Base-by-base conservation (phyloP, 2,888 invertebrate species). In the Terebella lapidaria region DNA sequence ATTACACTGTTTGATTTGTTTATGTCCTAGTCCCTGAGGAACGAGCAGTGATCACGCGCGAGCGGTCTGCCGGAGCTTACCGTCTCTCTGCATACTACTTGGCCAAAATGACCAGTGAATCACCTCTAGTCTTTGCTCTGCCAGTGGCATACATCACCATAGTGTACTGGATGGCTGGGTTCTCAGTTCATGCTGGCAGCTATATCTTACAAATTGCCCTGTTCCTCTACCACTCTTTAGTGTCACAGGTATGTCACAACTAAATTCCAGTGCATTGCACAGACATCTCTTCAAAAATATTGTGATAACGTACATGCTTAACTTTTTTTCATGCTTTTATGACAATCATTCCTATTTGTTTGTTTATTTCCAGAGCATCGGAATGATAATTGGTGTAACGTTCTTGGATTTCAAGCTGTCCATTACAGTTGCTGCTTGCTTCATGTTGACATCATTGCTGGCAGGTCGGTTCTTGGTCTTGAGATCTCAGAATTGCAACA, bases 1-100 rank as follows among this genome's bases (percentile, higher is more conserved):
- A n/a, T n/a, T n/a, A n/a, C n/a, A n/a, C n/a, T n/a, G n/a, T n/a
- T n/a, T n/a, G n/a, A n/a, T n/a, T n/a, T n/a, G n/a, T n/a, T n/a
- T n/a, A n/a, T n/a, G n/a, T n/a, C n/a, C n/a, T n/a, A 89, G 89
- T 90, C 85, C 89, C 90, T 59, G 85, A 87, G 54, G 90, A 90
- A 79, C 84, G 88, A 67, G 88, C 88, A 81, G 89, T 91, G 45
- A 87, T 90, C 66, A 87, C 87, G 77, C 90, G 90, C 77, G 90
- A 91, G 78, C 83, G 90, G 60, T 84, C 87, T 67, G 87, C 89
- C 18, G 90, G 90, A 54, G 87, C 89, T 35, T 91, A 90, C 75
- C 84, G 90, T 58, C 81, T 90, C 56, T 89, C 89, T 5, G 89
- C 90, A 42, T 91, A 90, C 76, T 90, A 89, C 80, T 78, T 89